Percentiles rank a stretch among this genome's conserved stretches.
Evolutionary conservation across 1,140 invertebrate species (phyloP).

Genomic region (Microplitis mediator): DNA sequence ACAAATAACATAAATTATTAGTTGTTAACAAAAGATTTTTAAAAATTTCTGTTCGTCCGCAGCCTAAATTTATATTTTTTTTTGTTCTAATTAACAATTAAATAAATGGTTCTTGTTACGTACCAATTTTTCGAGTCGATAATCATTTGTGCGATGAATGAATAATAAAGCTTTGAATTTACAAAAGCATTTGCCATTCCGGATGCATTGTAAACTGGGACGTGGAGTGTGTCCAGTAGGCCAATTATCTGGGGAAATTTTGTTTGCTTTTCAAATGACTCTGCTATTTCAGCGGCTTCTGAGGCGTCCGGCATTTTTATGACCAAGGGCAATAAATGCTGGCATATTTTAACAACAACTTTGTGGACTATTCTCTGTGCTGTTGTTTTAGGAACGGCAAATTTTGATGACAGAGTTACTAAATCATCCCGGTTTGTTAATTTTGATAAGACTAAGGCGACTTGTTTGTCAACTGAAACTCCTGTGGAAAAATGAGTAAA

Average conservation of each 20-base stretch:
- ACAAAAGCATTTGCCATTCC: conserved; percentile 35
- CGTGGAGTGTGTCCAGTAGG: conserved; percentile 37
- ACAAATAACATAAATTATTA: no score
- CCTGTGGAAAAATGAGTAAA: conserved; percentile 7
- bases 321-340: conserved; percentile 35
- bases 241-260: conserved; percentile 42
- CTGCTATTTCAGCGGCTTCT: conserved; percentile 36
- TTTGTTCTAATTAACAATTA: no score
- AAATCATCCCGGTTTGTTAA: conserved; percentile 31
- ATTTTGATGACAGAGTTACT: conserved; percentile 37
- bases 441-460: conserved; percentile 31
- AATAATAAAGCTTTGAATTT: conserved; percentile 41
- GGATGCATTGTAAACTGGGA: conserved; percentile 32
- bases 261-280: conserved; percentile 34
- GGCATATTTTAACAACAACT: conserved; percentile 36
- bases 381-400: conserved; percentile 43
- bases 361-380: conserved; percentile 43
- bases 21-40: no score
- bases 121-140: conserved; percentile 41
- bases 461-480: conserved; percentile 28
- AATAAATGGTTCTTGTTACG: no score
- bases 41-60: no score
- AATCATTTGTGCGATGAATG: conserved; percentile 41
- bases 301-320: conserved; percentile 40
- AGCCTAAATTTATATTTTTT: no score